These are phyloP conservation scores for Macrochelys suwanniensis DNA, from an alignment of 2,797 vertebrate species.

Conservation along the genomic window DNA sequence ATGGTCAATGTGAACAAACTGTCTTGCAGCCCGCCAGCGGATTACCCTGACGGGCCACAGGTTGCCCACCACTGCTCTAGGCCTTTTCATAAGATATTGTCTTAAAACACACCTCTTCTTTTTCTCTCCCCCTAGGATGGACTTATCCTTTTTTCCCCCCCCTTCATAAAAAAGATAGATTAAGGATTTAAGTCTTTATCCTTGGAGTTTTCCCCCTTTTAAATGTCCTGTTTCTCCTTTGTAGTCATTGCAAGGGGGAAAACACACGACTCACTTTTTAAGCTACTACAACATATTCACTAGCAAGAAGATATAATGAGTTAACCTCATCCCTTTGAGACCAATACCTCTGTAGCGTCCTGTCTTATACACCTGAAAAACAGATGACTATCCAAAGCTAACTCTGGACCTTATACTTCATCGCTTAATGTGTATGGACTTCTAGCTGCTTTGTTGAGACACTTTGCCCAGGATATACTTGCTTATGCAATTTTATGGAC, in stretches of 20 bases:
- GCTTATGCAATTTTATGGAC: neutral
- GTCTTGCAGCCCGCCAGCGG: no score
- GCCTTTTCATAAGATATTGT: neutral
- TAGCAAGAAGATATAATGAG: rapidly evolving
- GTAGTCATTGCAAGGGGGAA: neutral
- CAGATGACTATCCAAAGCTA: neutral
- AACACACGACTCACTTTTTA: neutral
- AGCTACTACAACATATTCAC: rapidly evolving
- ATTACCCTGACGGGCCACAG: no score
- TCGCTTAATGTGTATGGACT: neutral
- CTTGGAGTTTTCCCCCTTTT: neutral
- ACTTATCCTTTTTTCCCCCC: no score
- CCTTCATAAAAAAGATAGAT: neutral
- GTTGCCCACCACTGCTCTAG: neutral
- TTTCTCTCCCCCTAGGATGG: neutral
- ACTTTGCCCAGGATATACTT: neutral
- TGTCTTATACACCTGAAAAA: neutral
- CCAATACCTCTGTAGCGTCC: neutral
- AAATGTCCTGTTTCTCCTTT: neutral
- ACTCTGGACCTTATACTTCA: neutral
- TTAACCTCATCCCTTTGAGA: neutral
- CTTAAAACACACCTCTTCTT: neutral
- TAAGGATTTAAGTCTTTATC: neutral
- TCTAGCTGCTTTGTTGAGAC: neutral
- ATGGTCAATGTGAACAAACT: no score